Conservation (phyloP, 2,113 vertebrate species). For the Echinops telfairi region DNA sequence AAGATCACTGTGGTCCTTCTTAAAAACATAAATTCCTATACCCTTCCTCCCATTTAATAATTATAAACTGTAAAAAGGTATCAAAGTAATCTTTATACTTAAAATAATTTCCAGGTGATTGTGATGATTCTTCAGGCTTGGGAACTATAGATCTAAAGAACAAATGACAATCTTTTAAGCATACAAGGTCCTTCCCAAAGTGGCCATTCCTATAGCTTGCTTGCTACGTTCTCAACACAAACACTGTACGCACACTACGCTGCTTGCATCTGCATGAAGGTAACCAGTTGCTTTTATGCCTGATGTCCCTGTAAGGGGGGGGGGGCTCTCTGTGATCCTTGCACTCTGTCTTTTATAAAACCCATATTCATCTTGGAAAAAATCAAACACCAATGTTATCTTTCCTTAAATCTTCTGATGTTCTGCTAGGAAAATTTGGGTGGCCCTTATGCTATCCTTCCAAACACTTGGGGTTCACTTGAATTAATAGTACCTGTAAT, state of each 20-base stretch:
- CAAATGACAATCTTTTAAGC: background rate
- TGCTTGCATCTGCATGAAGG: background rate
- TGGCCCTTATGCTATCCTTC: background rate
- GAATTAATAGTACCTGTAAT: background rate
- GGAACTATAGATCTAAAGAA: background rate
- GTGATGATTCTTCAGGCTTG: background rate
- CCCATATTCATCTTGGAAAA: background rate
- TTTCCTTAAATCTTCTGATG: background rate
- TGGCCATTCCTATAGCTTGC: background rate
- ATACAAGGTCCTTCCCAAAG: background rate
- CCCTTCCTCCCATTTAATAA: background rate
- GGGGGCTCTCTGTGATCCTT: background rate
- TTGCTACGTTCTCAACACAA: background rate
- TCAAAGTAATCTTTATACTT: background rate
- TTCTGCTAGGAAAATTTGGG: background rate
- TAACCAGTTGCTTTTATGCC: background rate
- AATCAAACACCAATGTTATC: background rate
- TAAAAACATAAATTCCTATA: slow-evolving; percentile 7
- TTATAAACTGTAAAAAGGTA: background rate
- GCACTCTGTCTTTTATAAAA: background rate
- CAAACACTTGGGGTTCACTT: background rate
- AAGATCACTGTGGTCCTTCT: background rate
- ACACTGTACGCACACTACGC: background rate
- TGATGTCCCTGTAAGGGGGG: background rate
- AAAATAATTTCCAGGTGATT: background rate